A percentile compares a stretch with the other conserved stretches of the same genome.
Conservation (phyloP, 2,888 invertebrate species). For the Lepeophtheirus nordmannii region DNA sequence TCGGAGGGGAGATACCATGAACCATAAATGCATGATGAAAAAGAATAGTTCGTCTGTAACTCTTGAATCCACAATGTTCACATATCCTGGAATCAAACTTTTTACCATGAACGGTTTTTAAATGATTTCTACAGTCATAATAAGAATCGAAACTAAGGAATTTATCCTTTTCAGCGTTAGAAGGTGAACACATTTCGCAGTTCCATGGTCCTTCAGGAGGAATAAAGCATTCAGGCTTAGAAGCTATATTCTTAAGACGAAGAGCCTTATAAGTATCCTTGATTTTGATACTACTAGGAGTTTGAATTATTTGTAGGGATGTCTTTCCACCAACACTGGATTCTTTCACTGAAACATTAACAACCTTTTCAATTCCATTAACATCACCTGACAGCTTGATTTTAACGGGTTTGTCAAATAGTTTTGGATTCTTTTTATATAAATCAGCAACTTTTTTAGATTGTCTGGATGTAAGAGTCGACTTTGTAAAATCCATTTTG, state of each 20-base stretch:
- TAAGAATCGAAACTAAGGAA: neutral
- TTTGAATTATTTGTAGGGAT: neutral
- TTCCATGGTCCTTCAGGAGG: conserved; percentile 12
- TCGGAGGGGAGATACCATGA: conserved; percentile 55
- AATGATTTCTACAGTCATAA: conserved; percentile 15
- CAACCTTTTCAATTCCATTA: neutral
- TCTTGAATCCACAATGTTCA: conserved; percentile 66
- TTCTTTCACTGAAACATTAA: neutral
- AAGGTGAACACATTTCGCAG: neutral
- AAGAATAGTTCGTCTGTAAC: conserved; percentile 53
- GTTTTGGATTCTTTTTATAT: neutral
- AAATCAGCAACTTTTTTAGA: neutral
- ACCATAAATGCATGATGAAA: conserved; percentile 63
- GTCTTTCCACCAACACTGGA: neutral
- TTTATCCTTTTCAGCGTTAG: neutral
- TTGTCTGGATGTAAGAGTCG: neutral
- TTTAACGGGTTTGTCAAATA: neutral
- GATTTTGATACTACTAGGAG: conserved; percentile 3
- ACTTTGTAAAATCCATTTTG: neutral
- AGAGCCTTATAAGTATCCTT: conserved; percentile 4
- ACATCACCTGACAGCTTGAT: conserved; percentile 2
- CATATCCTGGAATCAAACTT: conserved; percentile 59
- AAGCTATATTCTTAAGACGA: neutral
- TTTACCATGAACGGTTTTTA: conserved; percentile 45
- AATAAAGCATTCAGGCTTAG: neutral